phyloP scores from a whole-genome alignment of 2,888 invertebrate genomes.

The Clunio marinus region DNA sequence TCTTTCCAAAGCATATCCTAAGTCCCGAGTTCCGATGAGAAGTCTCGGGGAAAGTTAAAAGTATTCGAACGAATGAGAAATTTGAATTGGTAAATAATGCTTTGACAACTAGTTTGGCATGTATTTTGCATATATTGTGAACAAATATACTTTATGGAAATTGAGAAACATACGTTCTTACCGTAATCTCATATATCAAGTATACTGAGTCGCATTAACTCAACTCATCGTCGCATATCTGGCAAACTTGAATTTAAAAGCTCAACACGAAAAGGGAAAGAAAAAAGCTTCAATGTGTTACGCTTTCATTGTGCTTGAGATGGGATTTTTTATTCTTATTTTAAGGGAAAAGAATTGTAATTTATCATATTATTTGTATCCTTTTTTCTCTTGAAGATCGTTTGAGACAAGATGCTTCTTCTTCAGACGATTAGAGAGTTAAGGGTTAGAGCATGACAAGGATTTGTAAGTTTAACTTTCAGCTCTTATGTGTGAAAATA shows the following conservation, averaged over 20 bases:
- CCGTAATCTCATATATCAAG: not conserved
- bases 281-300: not conserved
- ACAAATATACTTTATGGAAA: not conserved
- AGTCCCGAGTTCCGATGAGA: too few relatives aligned
- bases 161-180: not conserved
- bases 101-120: not conserved
- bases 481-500: too few relatives aligned
- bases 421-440: too few relatives aligned
- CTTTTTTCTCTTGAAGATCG: too few relatives aligned
- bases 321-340: not conserved
- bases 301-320: not conserved
- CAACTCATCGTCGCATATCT: not conserved
- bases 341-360: not conserved
- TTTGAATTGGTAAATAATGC: not conserved
- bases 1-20: too few relatives aligned
- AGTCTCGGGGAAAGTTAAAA: not conserved
- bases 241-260: not conserved
- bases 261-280: too few relatives aligned
- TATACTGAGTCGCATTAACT: not conserved
- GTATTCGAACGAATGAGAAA: not conserved
- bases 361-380: conserved; percentile 22
- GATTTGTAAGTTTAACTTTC: too few relatives aligned
- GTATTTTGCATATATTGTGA: not conserved
- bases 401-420: too few relatives aligned
- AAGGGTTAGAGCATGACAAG: too few relatives aligned